These are phyloP conservation scores for Iselma pallidipennis DNA, from an alignment of 2,888 invertebrate species.

Conservation along the genomic window DNA sequence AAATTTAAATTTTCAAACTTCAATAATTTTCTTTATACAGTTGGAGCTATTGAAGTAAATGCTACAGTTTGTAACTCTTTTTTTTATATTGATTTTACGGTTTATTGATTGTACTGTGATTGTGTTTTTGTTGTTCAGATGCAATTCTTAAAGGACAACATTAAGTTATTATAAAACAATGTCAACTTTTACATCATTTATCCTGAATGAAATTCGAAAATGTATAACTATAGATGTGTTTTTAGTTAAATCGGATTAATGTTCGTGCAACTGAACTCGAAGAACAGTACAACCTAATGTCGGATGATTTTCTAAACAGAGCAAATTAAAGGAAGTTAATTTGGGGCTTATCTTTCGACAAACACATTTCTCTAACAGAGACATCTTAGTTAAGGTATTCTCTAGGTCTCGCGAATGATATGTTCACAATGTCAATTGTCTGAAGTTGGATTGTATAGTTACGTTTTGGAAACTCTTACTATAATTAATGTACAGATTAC, in stretches of 20 bases:
- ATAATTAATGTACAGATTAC: constrained; percentile 36
- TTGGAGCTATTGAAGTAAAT: neutral
- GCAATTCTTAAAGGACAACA: neutral
- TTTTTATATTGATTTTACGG: too few species aligned
- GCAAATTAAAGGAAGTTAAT: constrained; percentile 52
- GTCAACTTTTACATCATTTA: constrained; percentile 27
- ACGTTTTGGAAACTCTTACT: constrained; percentile 31
- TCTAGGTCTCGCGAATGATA: constrained; percentile 42
- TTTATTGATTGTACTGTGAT: too few species aligned
- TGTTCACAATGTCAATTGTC: constrained; percentile 49
- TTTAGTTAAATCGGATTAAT: constrained; percentile 35
- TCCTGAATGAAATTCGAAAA: constrained; percentile 26
- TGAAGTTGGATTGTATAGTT: constrained; percentile 32
- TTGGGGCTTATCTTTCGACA: constrained; percentile 52
- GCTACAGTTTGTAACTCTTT: too few species aligned
- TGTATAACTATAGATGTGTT: constrained; percentile 31
- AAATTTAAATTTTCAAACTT: neutral
- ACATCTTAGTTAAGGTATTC: constrained; percentile 42
- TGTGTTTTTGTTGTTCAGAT: too few species aligned
- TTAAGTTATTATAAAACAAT: constrained; percentile 29
- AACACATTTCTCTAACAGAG: constrained; percentile 45
- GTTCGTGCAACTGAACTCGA: constrained; percentile 20
- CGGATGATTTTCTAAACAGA: constrained; percentile 51
- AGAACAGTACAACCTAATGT: constrained; percentile 36
- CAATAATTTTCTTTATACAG: neutral